Evolutionary conservation across 2,797 vertebrate genomes (phyloP), one percentile per base, ranked within the genome.

Genomic region (Gallinago solitaria): DNA sequence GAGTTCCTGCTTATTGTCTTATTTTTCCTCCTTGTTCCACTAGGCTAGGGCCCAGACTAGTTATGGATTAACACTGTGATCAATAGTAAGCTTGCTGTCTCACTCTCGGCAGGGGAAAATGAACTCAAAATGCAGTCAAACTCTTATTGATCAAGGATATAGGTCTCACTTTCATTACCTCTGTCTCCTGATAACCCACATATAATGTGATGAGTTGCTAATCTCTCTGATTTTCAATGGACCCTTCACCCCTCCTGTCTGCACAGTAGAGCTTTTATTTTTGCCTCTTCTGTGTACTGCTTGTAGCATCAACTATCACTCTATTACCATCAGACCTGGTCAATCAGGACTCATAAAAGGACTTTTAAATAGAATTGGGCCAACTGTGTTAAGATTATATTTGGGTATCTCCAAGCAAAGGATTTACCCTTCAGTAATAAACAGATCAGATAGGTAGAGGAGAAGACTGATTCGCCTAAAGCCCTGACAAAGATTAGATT

Each of bases 111-210:
- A 98, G 98, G 98, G 98, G 98, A 99, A 99, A 99, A 99, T 99
- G 99, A 99, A 99, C 99, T 99, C 97, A 98, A 99, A 99, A 99
- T 98, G 99, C 99, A 99, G 99, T 99, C 99, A 99, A 99, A 99
- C 98, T 98, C 98, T 98, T 99, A 99, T 99, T 98, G 99, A 99
- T 99, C 98, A 97, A 98, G 94, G 96, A 98, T 98, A 98, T 98
- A 98, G 98, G 98, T 98, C 98, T 98, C 98, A 98, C 98, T 99
- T 99, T 99, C 98, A 99, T 99, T 98, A 98, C 98, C 97, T 98
- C 98, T 98, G 98, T 98, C 98, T 98, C 98, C 98, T 99, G 98
- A 99, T 99, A 99, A 99, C 98, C 98, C 98, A 98, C 98, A 98
- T 98, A 99, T 99, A 99, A 99, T 99, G 98, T 98, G 98, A 99